Evolutionary conservation across 2,888 invertebrate species (phyloP).

Genomic region (Meteorus cinctellus): DNA sequence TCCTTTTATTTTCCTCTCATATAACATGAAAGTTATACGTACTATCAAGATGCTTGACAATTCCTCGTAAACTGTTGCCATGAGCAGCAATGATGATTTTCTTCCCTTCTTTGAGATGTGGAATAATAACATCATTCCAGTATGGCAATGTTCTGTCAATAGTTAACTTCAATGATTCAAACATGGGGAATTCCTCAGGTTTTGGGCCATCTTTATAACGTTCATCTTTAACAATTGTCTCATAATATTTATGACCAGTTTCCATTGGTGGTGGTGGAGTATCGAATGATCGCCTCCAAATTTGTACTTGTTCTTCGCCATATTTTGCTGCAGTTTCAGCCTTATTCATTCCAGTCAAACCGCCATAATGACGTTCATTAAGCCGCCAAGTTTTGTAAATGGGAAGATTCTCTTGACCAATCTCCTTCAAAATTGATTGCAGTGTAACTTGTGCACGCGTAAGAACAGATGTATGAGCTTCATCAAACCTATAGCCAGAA

Average conservation of each 20-base stretch:
- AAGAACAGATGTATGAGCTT: slow-evolving; percentile 87
- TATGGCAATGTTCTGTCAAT: slow-evolving; percentile 88
- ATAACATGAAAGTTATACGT: slow-evolving; percentile 63
- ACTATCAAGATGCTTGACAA: slow-evolving; percentile 91
- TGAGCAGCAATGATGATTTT: slow-evolving; percentile 88
- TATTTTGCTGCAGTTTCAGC: slow-evolving; percentile 89
- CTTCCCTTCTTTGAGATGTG: slow-evolving; percentile 87
- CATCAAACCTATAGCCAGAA: slow-evolving; percentile 82
- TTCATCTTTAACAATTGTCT: slow-evolving; percentile 83
- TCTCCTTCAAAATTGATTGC: slow-evolving; percentile 79
- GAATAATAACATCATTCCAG: slow-evolving; percentile 89
- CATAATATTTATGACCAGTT: slow-evolving; percentile 83
- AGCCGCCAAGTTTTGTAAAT: slow-evolving; percentile 86
- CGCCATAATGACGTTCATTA: slow-evolving; percentile 92
- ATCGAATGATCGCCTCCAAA: slow-evolving; percentile 90
- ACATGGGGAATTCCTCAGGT: slow-evolving; percentile 84
- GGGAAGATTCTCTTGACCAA: slow-evolving; percentile 81
- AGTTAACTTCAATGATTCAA: slow-evolving; percentile 87
- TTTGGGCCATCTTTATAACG: slow-evolving; percentile 84
- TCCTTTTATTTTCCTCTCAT: neutral
- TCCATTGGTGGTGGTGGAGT: slow-evolving; percentile 89
- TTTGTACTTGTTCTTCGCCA: slow-evolving; percentile 89
- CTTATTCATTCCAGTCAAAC: slow-evolving; percentile 89
- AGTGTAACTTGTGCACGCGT: slow-evolving; percentile 86
- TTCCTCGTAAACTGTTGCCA: slow-evolving; percentile 89